Percentiles rank a stretch among this genome's conserved stretches.
Evolutionary conservation across 2,113 vertebrate genomes (phyloP).

Genomic region (Limnothrissa miodon): DNA sequence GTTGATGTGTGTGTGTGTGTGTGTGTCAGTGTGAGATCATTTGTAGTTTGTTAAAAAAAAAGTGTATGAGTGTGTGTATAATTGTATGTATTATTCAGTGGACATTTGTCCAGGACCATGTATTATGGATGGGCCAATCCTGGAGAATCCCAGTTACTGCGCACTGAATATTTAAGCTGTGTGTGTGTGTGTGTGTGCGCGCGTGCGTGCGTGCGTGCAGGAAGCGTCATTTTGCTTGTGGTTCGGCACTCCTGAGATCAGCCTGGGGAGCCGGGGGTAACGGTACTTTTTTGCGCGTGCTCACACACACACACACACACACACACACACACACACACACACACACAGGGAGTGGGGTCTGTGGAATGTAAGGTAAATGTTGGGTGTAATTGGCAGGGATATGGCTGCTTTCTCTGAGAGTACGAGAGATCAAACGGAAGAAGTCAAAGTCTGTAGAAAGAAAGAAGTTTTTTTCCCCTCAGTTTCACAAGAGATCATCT

Average conservation of each 20-base stretch:
- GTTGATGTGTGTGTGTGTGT: not conserved
- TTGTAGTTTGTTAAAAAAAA: conserved; percentile 41
- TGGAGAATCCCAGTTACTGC: conserved; percentile 59
- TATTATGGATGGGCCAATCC: conserved; percentile 64
- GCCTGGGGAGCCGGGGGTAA: not conserved
- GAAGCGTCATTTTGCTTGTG: not conserved
- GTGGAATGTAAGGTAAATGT: not conserved
- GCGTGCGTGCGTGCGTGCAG: not conserved
- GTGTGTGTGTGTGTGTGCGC: conserved; percentile 7
- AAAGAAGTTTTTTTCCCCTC: not conserved
- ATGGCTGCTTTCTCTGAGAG: conserved; percentile 10
- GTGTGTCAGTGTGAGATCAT: conserved; percentile 39
- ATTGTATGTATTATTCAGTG: conserved; percentile 49
- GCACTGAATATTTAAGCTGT: conserved; percentile 62
- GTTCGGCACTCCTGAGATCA: not conserved
- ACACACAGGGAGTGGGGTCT: not conserved
- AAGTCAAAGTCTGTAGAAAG: not conserved
- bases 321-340: conserved; percentile 29
- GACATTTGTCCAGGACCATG: conserved; percentile 56
- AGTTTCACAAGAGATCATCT: not conserved
- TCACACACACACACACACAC: not conserved
- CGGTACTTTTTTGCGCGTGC: not conserved
- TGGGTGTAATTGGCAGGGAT: not conserved
- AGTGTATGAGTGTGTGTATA: conserved; percentile 41
- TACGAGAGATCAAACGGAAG: not conserved